phyloP scores from a whole-genome alignment of 35 echinoderm and acorn worm genomes.

The Acanthaster planci region DNA sequence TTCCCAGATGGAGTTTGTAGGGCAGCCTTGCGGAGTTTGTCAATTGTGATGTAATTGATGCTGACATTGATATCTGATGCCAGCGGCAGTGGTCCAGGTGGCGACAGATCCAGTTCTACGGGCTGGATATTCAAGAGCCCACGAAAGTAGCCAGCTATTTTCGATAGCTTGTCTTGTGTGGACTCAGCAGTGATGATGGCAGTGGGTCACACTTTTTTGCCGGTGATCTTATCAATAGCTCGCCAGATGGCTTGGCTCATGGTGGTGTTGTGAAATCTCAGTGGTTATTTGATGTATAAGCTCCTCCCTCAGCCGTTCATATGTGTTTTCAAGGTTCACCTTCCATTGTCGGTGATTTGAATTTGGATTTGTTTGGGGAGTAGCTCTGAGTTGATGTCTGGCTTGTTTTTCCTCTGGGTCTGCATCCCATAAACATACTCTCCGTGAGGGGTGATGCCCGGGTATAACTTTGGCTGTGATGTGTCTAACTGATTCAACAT shows the following conservation, averaged over 20 bases:
- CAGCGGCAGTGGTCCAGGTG: background rate
- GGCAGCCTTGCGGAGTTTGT: slow-evolving; percentile 8
- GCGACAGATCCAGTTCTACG: background rate
- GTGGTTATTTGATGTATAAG: background rate
- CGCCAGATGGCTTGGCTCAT: slow-evolving; percentile 28
- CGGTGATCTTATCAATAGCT: slow-evolving; percentile 37
- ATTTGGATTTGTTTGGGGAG: background rate
- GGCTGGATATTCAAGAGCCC: slow-evolving; percentile 1
- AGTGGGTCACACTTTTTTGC: background rate
- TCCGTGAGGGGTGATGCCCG: background rate
- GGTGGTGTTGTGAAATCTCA: slow-evolving; percentile 28
- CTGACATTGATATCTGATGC: slow-evolving; percentile 23
- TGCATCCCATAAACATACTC: background rate
- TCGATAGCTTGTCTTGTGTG: background rate
- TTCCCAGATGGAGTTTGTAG: background rate
- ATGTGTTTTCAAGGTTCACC: background rate
- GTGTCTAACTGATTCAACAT: too few relatives aligned
- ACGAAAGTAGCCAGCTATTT: slow-evolving; percentile 29
- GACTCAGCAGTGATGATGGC: slow-evolving; percentile 13
- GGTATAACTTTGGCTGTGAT: slow-evolving; percentile 7
- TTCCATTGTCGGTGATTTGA: background rate
- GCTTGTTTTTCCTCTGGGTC: background rate
- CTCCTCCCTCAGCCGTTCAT: slow-evolving; percentile 2
- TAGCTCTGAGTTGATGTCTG: background rate
- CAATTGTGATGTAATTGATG: background rate